Conservation (phyloP, 2,797 vertebrate species). For the Propithecus perrieri region DNA sequence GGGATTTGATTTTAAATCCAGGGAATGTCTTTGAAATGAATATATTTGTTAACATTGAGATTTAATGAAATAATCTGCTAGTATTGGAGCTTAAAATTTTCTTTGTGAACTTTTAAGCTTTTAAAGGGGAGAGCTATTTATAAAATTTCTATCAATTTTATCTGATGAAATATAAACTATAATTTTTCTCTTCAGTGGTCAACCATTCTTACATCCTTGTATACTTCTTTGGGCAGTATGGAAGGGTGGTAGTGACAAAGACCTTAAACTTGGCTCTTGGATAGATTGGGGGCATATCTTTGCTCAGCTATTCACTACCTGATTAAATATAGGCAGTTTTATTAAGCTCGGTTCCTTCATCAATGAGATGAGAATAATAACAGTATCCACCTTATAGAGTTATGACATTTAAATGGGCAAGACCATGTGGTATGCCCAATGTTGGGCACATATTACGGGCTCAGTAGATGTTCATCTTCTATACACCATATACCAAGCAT, state of each 20-base stretch:
- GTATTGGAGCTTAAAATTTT: conserved; percentile 5
- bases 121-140: not conserved
- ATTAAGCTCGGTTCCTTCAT: not conserved
- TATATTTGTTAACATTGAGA: not conserved
- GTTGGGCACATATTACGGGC: not conserved
- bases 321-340: not conserved
- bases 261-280: not conserved
- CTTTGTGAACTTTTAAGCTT: not conserved
- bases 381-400: not conserved
- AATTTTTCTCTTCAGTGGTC: not conserved
- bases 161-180: not conserved
- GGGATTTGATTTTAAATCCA: not conserved
- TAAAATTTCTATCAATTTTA: not conserved
- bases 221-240: not conserved
- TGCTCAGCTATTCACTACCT: not conserved
- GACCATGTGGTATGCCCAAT: not conserved
- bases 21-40: not conserved
- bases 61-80: not conserved
- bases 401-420: not conserved
- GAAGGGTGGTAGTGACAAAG: not conserved
- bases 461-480: not conserved
- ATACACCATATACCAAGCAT: not conserved
- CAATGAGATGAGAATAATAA: not conserved
- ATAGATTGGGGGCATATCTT: not conserved
- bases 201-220: not conserved